phyloP scores from a whole-genome alignment of 2,797 vertebrate species.

The Pelobates cultripes region DNA sequence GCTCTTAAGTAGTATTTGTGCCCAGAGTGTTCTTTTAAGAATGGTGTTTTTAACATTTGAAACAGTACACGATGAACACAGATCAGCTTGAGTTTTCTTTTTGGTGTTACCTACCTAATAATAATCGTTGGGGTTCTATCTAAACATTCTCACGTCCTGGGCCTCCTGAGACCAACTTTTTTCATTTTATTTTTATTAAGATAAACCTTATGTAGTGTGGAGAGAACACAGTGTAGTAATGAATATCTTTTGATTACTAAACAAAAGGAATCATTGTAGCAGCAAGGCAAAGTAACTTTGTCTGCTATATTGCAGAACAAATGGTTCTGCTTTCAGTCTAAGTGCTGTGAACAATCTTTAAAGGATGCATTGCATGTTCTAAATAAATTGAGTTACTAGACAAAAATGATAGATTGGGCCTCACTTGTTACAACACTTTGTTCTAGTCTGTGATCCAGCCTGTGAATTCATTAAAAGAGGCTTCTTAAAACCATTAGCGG shows the following conservation, averaged over 20 bases:
- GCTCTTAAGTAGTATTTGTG: no score
- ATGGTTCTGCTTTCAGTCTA: neutral
- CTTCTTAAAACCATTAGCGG: conserved; percentile 22
- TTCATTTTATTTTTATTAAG: no score
- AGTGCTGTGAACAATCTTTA: neutral
- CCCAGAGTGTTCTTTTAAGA: no score
- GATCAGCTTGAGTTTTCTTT: no score
- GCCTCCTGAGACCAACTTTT: no score
- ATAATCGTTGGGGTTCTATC: no score
- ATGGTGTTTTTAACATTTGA: no score
- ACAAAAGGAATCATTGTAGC: neutral
- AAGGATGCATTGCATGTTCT: conserved; percentile 15
- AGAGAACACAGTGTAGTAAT: neutral
- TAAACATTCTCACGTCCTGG: no score
- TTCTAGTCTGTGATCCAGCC: conserved; percentile 22
- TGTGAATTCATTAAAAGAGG: conserved; percentile 23
- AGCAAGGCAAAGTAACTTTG: neutral
- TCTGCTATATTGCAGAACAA: conserved; percentile 2
- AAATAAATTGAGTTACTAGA: conserved; percentile 16
- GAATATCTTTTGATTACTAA: neutral
- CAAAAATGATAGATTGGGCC: conserved; percentile 23
- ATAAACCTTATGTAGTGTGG: no score
- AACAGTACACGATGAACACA: no score
- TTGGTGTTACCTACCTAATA: no score
- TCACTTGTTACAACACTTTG: conserved; percentile 19